Percentiles rank a stretch among this genome's conserved stretches.
These are phyloP conservation scores for Pomacea canaliculata DNA, from an alignment of 2,888 invertebrate genomes.

Conservation along the genomic window DNA sequence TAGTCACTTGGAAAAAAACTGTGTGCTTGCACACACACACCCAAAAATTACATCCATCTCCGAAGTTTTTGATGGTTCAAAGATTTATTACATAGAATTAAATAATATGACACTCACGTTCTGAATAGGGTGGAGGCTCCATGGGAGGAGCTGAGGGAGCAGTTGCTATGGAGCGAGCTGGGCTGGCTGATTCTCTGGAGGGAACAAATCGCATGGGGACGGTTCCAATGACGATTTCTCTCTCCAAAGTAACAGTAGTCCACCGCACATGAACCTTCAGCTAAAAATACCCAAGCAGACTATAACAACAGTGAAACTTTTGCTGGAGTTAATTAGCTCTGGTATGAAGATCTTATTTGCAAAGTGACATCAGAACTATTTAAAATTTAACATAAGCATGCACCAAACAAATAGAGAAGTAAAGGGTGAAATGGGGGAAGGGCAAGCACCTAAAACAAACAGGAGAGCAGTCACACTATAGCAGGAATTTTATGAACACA, in stretches of 20 bases:
- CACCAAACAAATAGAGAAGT: no score
- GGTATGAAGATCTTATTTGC: no score
- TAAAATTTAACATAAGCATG: no score
- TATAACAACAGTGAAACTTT: not conserved
- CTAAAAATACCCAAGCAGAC: conserved; percentile 19
- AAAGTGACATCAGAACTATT: no score
- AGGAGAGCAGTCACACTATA: no score
- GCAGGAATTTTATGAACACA: no score
- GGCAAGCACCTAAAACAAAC: no score
- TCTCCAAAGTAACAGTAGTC: conserved; percentile 38
- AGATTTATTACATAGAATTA: not conserved
- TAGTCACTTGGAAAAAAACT: no score
- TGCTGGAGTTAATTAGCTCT: not conserved
- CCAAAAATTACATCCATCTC: not conserved
- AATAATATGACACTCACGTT: conserved; percentile 30
- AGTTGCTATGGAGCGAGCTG: conserved; percentile 20
- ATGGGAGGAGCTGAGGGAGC: conserved; percentile 35
- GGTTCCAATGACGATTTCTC: conserved; percentile 44
- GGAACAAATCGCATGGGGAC: conserved; percentile 36
- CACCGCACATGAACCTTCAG: conserved; percentile 41
- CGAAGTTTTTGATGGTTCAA: not conserved
- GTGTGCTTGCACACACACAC: not conserved
- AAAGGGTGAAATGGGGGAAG: no score
- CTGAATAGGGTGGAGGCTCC: conserved; percentile 41
- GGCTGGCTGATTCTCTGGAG: conserved; percentile 12